phyloP scores from a whole-genome alignment of 2,113 vertebrate species.

The Pongo abelii region DNA sequence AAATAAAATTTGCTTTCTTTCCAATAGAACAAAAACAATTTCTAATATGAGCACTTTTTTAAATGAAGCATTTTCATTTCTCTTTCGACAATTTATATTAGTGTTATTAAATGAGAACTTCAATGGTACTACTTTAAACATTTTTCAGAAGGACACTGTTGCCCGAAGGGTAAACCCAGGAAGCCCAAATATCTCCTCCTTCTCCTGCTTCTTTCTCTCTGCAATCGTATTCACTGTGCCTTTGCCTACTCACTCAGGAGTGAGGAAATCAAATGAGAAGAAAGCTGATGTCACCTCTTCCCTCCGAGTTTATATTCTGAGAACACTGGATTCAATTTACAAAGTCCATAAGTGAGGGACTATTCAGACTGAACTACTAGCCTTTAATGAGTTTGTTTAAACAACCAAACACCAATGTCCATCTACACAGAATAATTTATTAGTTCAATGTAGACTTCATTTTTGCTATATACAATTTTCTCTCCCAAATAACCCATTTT shows the following conservation, averaged over 20 bases:
- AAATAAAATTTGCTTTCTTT: constrained; percentile 1
- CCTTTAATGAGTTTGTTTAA: not conserved
- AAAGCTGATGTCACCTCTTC: too few relatives aligned
- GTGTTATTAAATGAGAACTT: not conserved
- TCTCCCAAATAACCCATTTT: not conserved
- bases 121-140: not conserved
- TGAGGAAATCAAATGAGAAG: not conserved
- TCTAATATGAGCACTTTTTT: not conserved
- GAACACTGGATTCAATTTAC: not conserved
- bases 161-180: not conserved
- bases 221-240: not conserved
- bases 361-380: not conserved
- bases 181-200: not conserved
- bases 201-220: not conserved
- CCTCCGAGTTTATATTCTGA: not conserved
- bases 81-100: not conserved
- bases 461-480: not conserved
- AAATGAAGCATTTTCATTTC: not conserved
- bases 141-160: not conserved
- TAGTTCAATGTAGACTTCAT: not conserved
- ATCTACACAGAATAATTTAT: not conserved
- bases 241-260: not conserved
- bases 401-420: not conserved
- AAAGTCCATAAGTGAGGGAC: not conserved
- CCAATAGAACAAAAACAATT: not conserved